Evolutionary conservation across 2,888 invertebrate genomes (phyloP), one percentile per base, ranked within the genome.

Genomic region (Incurvaria masculella): DNA sequence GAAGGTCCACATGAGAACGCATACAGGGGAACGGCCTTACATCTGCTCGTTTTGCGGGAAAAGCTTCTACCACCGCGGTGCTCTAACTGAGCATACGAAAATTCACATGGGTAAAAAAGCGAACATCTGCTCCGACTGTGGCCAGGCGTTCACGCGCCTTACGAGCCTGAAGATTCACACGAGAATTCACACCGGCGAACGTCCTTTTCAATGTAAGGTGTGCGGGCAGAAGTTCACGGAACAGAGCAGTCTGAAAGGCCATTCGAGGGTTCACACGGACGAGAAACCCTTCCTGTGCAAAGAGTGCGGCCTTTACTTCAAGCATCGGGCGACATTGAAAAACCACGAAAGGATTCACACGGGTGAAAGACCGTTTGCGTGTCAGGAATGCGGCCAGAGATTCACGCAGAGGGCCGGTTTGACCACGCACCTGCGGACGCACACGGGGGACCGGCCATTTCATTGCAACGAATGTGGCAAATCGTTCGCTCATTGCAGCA

Each of bases 381-480:
- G 84, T 53, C 71, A 69, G 55, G 82, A 79, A 53, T 84, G 84
- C 51, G 70, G 80, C 0, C 72, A 81, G 14, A 65, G 81, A 5
- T 84, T 84, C 55, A 80, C 82, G 1, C 84, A 84, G 56, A 84
- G 84, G 59, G 82, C 84, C 56, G 84, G 84, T 58, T 65, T 84
- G 0, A 80, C 82, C 3, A 81, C 83, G 51, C 84, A 84, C 55
- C 64, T 81, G 18, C 66, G 84, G 2, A 71, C 80, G 1, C 84
- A 84, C 52, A 83, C 83, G 0, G 79, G 79, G 0, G 83, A 82
- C 45, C 80, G 80, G 49, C 84, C 84, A 0, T 84, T 82, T 55
- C 83, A 84, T 51, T 84, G 84, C 63, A 83, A 84, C 61, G 73
- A 83, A 6, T 84, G 84, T 61, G 78, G 78, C 75, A 61, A 51